These are phyloP conservation scores for Aegotheles bennettii DNA, from an alignment of 2,113 vertebrate species.

Conservation along the genomic window DNA sequence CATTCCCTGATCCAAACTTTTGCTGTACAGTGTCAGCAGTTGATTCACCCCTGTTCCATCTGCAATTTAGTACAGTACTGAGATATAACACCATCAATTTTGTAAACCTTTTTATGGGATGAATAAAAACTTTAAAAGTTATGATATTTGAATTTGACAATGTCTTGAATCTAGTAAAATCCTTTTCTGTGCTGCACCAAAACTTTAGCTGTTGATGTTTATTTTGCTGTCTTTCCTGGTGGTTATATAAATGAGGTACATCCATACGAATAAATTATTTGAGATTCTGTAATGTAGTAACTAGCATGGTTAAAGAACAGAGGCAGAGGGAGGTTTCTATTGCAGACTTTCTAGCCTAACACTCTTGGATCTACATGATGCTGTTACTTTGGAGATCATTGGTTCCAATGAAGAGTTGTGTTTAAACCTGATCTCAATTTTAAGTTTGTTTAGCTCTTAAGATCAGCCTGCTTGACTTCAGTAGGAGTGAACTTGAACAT, in stretches of 20 bases:
- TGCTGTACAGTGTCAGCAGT: neutral
- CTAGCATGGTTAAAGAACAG: neutral
- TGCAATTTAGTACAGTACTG: neutral
- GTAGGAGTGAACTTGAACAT: neutral
- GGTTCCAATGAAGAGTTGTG: neutral
- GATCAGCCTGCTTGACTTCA: neutral
- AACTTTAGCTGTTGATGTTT: neutral
- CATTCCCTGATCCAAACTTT: neutral
- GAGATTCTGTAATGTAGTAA: neutral
- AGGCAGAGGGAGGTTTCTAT: neutral
- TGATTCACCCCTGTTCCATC: neutral
- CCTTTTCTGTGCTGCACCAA: no score
- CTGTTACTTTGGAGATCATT: neutral
- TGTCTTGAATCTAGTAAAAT: no score
- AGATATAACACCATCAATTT: neutral
- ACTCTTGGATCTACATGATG: neutral
- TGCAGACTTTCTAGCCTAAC: neutral
- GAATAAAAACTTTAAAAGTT: neutral
- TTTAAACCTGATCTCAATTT: neutral
- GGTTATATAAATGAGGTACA: neutral
- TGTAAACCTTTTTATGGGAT: neutral
- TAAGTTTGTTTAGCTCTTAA: neutral
- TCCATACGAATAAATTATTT: neutral
- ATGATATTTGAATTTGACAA: neutral
- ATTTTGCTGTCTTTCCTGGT: neutral